Evolutionary conservation across 2,797 vertebrate species (phyloP).

Genomic region (Emys orbicularis): DNA sequence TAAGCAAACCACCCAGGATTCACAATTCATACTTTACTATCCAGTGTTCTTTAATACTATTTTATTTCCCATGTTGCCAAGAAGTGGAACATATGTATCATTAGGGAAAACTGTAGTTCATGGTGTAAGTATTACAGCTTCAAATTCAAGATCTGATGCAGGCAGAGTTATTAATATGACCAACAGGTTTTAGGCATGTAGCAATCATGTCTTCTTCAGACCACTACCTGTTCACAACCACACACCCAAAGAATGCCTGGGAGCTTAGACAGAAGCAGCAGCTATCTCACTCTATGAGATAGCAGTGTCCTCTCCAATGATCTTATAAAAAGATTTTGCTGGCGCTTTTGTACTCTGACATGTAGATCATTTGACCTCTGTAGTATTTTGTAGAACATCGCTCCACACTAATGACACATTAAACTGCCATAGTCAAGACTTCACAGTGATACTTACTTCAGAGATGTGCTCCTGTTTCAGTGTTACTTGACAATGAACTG

Average conservation of each 20-base stretch:
- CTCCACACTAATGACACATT: rapidly evolving
- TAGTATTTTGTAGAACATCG: not conserved
- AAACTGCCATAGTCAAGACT: not conserved
- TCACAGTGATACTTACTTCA: constrained; percentile 43
- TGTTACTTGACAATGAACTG: not conserved
- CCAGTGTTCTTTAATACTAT: not conserved
- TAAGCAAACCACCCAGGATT: not conserved
- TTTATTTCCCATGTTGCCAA: not conserved
- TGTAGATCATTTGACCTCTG: not conserved
- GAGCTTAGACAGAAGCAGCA: not conserved
- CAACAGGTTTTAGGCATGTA: not conserved
- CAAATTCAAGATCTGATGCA: not conserved
- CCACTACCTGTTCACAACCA: not conserved
- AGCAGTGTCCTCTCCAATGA: not conserved
- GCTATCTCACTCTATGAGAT: not conserved
- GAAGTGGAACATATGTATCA: not conserved
- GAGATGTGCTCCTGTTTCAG: constrained; percentile 33
- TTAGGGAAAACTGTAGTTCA: not conserved
- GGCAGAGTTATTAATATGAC: not conserved
- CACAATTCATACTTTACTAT: not conserved
- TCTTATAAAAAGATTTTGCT: not conserved
- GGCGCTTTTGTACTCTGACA: not conserved
- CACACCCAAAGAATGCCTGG: not conserved
- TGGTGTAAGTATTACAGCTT: rapidly evolving
- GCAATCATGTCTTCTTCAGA: not conserved